Conservation (phyloP, 2,888 invertebrate species). For the Himalopsyche japonica region DNA sequence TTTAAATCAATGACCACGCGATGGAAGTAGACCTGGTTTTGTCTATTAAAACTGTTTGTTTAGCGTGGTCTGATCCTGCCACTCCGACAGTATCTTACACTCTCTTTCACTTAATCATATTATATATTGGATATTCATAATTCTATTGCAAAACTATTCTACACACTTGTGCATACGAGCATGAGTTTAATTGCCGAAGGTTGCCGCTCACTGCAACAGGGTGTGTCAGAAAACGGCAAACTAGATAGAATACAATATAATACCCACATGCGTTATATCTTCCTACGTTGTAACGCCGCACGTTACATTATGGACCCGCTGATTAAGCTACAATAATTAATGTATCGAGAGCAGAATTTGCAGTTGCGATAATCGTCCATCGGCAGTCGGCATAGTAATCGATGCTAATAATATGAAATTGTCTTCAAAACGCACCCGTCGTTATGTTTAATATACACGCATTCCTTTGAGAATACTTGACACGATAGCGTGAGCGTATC, state of each 20-base stretch:
- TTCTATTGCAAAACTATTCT: too few species aligned
- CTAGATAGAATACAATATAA: background rate
- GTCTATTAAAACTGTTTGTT: too few species aligned
- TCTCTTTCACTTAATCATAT: too few species aligned
- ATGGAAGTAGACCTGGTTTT: too few species aligned
- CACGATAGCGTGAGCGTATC: too few species aligned
- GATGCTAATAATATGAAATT: background rate
- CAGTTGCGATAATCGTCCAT: background rate
- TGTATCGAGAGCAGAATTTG: background rate
- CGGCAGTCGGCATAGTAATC: background rate
- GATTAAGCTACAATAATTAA: background rate
- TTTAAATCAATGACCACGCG: too few species aligned
- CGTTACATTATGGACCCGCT: background rate
- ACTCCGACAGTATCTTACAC: too few species aligned
- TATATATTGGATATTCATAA: too few species aligned
- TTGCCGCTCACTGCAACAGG: background rate
- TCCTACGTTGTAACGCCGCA: background rate
- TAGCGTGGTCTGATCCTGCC: too few species aligned
- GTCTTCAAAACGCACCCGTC: background rate
- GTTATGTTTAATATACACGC: background rate
- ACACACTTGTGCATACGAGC: too few species aligned
- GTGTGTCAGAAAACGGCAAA: background rate
- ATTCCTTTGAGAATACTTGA: too few species aligned
- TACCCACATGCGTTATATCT: background rate
- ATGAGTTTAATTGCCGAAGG: background rate